A percentile compares a stretch with the other conserved stretches of the same genome.
These are phyloP conservation scores for Aurelia aurita complex sp. Pacific DNA, from an alignment of 30 jellyfish, hydroid and myxozoan species.

Conservation along the genomic window DNA sequence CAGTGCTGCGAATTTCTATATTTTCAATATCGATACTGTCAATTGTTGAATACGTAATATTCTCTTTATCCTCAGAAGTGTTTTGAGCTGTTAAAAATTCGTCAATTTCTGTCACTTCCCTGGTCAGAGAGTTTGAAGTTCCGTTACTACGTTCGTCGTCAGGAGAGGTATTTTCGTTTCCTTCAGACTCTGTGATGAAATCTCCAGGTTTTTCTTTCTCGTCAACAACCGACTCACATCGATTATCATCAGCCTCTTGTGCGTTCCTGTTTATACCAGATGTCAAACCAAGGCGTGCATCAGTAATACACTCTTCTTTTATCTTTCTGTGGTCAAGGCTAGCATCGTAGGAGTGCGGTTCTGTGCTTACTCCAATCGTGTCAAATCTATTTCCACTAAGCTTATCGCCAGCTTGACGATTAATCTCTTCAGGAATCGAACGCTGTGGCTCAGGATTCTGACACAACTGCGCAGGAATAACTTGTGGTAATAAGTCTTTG, in stretches of 20 bases:
- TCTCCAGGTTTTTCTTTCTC: conserved; percentile 9
- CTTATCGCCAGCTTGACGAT: conserved; percentile 21
- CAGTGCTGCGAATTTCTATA: conserved; percentile 7
- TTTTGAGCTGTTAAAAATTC: not conserved
- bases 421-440: not conserved
- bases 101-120: not conserved
- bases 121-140: not conserved
- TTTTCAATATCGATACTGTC: conserved; percentile 35
- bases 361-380: conserved; percentile 28
- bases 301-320: conserved; percentile 29
- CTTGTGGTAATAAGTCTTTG: conserved; percentile 54
- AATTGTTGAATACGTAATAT: conserved; percentile 2
- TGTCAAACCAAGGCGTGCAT: conserved; percentile 46
- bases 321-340: conserved; percentile 42
- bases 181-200: not conserved
- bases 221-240: not conserved
- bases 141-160: not conserved
- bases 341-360: conserved; percentile 41
- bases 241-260: conserved; percentile 22
- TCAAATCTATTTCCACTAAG: conserved; percentile 47
- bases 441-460: conserved; percentile 19
- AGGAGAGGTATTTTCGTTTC: not conserved
- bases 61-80: not conserved
- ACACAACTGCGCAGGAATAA: conserved; percentile 54
- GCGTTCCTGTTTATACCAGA: conserved; percentile 43